phyloP scores from a whole-genome alignment of 2,797 vertebrate genomes.

The Erithacus rubecula region DNA sequence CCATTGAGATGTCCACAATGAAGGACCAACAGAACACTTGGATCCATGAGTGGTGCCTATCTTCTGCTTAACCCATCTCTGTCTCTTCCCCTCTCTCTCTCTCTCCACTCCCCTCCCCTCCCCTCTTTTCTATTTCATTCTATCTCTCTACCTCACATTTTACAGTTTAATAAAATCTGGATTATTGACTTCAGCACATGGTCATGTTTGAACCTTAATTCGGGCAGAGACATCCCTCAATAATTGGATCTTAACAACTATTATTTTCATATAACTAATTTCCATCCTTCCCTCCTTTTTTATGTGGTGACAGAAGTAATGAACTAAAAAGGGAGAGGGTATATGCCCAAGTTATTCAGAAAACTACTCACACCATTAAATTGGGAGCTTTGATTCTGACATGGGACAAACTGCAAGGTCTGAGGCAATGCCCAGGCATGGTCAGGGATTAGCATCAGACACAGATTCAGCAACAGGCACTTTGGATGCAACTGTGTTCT shows the following conservation, averaged over 20 bases:
- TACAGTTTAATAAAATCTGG: not conserved
- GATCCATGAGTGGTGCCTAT: not conserved
- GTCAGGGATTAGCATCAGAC: not conserved
- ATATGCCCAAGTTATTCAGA: not conserved
- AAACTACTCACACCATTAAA: no score
- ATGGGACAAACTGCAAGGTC: not conserved
- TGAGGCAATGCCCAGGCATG: not conserved
- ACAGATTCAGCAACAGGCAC: not conserved
- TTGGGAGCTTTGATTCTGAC: accelerated
- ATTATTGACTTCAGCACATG: not conserved
- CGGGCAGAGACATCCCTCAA: not conserved
- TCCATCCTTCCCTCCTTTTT: not conserved
- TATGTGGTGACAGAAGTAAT: not conserved
- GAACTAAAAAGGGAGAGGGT: not conserved
- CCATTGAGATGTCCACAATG: accelerated
- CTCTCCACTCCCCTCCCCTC: no score
- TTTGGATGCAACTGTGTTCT: not conserved
- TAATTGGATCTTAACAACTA: not conserved
- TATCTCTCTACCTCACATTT: not conserved
- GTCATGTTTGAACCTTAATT: not conserved
- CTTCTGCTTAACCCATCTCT: not conserved
- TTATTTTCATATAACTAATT: not conserved
- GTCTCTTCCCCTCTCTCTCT: not conserved
- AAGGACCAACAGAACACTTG: not conserved
- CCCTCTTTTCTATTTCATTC: not conserved